Base-by-base conservation (phyloP, 2,113 vertebrate genomes). In the Arvicanthis niloticus region DNA sequence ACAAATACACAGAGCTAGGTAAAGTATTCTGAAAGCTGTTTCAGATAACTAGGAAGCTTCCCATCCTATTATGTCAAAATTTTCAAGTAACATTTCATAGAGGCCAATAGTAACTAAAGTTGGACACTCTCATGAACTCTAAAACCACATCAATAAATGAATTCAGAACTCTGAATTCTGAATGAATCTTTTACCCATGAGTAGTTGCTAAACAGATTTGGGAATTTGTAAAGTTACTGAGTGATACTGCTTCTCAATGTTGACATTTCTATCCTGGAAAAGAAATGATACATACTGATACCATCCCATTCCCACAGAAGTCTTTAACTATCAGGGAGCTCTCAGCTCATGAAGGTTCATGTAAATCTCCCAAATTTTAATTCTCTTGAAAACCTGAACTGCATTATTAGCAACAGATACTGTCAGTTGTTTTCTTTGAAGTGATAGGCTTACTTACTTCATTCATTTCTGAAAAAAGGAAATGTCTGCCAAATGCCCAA, bases 301-400 rank as follows among this genome's bases (percentile, higher is more conserved):
- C 9, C 45, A 58, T 22, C 16, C 10, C 34, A 84, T 24, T 92
- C 34, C 80, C n/a, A 81, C 51, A 94, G 76, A 91, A 84, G 24
- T 72, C 90, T 89, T 81, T 78, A 91, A 75, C 6, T 72, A 76
- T 51, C 17, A 48, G 37, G 21, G 94, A 58, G 21, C 51, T 88
- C 42, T 91, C 72, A 89, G 77, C 45, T 87, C 58, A 58, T 34
- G 37, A 89, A 53, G n/a, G 45, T 34, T 95, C 78, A 94, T 65
- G 34, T 37, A 84, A 91, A 78, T 42, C 73, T 72, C 29, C 19
- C 62, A 93, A 96, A 96, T 89, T 89, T 88, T 87, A 93, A 89
- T 89, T 93, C 94, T 95, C 67, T 94, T 94, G 75, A 93, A 97
- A 96, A 91, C 16, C 19, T n/a, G 45, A 95, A 88, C 92, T 94